Evolutionary conservation across 2,888 invertebrate species (phyloP).

Genomic region (Torymus tubicola): DNA sequence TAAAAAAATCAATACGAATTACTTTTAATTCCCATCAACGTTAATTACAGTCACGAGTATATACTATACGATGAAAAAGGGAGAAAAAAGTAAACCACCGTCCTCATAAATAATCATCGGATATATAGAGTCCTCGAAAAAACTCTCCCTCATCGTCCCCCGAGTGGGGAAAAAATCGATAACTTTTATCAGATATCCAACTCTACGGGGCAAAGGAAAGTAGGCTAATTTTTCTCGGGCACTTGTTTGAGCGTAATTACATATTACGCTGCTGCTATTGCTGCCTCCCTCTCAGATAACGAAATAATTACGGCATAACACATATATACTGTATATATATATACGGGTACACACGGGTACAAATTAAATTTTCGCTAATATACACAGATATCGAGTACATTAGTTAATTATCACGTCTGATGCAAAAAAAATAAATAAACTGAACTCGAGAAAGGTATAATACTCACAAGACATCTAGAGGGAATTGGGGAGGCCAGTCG

Average conservation of each 20-base stretch:
- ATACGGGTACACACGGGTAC: neutral
- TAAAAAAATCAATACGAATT: no score
- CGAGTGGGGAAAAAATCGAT: slow-evolving; percentile 23
- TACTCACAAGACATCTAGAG: slow-evolving; percentile 74
- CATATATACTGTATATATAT: no score
- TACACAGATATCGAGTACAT: slow-evolving; percentile 11
- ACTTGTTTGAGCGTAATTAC: slow-evolving; percentile 29
- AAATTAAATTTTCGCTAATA: slow-evolving; percentile 39
- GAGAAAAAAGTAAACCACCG: no score
- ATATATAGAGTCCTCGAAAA: no score
- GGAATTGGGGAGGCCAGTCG: slow-evolving; percentile 73
- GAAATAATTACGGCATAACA: slow-evolving; percentile 36
- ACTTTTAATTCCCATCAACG: no score
- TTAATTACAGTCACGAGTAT: no score
- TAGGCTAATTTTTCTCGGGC: slow-evolving; percentile 43
- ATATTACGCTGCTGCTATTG: neutral
- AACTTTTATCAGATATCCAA: slow-evolving; percentile 18
- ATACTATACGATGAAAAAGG: no score
- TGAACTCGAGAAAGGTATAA: neutral
- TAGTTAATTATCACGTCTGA: slow-evolving; percentile 23
- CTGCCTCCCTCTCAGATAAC: slow-evolving; percentile 9
- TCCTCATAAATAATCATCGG: no score
- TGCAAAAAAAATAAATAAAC: neutral
- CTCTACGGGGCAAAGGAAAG: neutral
- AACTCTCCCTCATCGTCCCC: no score